Evolutionary conservation across 2,113 vertebrate species (phyloP).

Genomic region (Ceyx cyanopectus): DNA sequence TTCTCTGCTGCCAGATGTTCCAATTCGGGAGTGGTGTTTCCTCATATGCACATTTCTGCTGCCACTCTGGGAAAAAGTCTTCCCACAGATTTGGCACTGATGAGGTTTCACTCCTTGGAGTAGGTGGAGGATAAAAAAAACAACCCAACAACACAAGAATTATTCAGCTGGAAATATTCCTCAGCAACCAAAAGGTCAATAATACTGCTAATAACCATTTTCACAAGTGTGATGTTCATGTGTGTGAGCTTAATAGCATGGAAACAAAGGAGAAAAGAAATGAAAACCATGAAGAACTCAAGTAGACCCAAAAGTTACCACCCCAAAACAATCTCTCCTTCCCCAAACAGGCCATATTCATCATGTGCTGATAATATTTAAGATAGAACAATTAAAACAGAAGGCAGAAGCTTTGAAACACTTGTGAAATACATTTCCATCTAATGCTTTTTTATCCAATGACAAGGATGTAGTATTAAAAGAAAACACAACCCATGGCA

Average conservation of each 20-base stretch:
- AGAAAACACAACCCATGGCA: not conserved
- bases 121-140: slow-evolving; percentile 18
- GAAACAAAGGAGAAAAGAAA: not conserved
- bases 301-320: not conserved
- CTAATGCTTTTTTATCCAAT: not conserved
- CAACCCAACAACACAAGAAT: not conserved
- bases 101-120: slow-evolving; percentile 95
- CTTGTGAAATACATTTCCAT: not conserved
- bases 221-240: not conserved
- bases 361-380: not conserved
- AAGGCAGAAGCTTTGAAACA: not conserved
- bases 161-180: not conserved
- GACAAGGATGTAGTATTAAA: not conserved
- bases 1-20: slow-evolving; percentile 78
- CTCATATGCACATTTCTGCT: slow-evolving; percentile 97
- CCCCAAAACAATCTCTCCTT: not conserved
- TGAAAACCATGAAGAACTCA: not conserved
- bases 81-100: slow-evolving; percentile 94
- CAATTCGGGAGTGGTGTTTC: slow-evolving; percentile 86
- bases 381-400: not conserved
- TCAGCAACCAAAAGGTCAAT: not conserved
- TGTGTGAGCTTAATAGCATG: not conserved
- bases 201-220: not conserved
- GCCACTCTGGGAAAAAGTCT: slow-evolving; percentile 97
- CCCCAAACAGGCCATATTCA: not conserved